Base-by-base conservation (phyloP, 2,113 vertebrate species). In the Lasiurus borealis region DNA sequence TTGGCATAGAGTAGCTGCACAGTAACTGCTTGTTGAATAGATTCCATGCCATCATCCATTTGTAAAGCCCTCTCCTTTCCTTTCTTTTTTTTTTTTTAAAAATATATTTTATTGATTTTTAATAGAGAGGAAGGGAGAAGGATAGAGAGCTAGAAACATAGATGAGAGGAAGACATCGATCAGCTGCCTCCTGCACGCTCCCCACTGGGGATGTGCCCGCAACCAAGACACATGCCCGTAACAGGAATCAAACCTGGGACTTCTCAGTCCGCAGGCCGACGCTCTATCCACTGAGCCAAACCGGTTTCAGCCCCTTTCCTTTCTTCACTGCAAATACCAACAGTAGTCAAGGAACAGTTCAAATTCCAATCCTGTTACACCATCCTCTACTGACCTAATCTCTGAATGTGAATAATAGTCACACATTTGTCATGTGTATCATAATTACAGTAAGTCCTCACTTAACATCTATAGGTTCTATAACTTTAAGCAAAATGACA, bases 331-430 rank as follows among this genome's bases (percentile, higher is more conserved):
- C 16, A 83, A 82, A 96, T 73, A 34, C 34, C 9, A 85, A 1
- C 27, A 36, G 66, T 52, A 48, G 31, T 94, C 68, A 88, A 78
- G 57, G n/a, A 93, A 52, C 7, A 84, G 29, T 90, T 92, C 57
- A 59, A 69, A 81, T 81, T 82, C 66, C n/a, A 81, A 12, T 84
- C 50, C n/a, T 52, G 27, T 52, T 77, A 76, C 10, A 68, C 13
- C 69, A 40, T 40, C 5, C 27, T 25, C 73, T 34, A 27, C 25
- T 86, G n/a, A 85, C 44, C 29, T n/a, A 68, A 16, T 46, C 52
- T 95, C 29, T 95, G 73, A 71, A 95, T 15, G n/a, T 59, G 36
- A 95, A 57, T 6, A 40, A 31, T 21, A 89, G n/a, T 64, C 40
- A 80, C 46, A 83, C 25, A 72, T 59, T 87, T 93, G 90, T 16